These are phyloP conservation scores for Sebastes diploproa DNA, from an alignment of 2,797 vertebrate species.

Conservation along the genomic window DNA sequence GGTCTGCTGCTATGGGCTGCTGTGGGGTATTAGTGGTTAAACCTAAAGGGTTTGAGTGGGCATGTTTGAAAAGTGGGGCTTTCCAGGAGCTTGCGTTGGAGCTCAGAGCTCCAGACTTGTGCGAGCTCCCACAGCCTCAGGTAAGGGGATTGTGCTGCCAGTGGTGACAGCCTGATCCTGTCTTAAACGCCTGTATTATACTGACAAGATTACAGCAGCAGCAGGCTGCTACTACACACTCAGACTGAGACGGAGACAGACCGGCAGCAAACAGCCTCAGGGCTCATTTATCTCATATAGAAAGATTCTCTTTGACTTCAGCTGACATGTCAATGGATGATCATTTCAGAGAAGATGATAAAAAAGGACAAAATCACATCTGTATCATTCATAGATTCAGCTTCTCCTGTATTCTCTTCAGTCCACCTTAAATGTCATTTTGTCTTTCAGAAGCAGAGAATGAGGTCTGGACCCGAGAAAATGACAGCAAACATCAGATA, in stretches of 20 bases:
- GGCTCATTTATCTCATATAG: conserved; percentile 67
- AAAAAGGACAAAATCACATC: conserved; percentile 47
- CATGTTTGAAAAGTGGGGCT: conserved; percentile 74
- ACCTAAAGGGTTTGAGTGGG: conserved; percentile 70
- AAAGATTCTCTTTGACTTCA: conserved; percentile 65
- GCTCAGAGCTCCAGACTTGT: conserved; percentile 65
- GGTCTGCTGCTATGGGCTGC: conserved; percentile 27
- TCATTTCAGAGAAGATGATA: conserved; percentile 54
- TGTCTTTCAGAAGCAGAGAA: conserved; percentile 21
- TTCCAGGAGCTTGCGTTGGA: conserved; percentile 64
- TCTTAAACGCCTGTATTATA: conserved; percentile 74
- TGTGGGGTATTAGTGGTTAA: conserved; percentile 59
- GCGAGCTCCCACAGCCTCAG: conserved; percentile 70
- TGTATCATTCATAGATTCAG: conserved; percentile 36
- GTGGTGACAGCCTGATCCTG: conserved; percentile 77
- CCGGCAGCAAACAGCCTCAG: conserved; percentile 52
- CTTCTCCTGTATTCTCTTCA: conserved; percentile 33
- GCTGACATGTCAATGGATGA: conserved; percentile 52
- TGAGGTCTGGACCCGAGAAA: not conserved
- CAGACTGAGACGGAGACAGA: conserved; percentile 45
- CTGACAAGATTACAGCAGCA: conserved; percentile 72
- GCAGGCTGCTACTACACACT: conserved; percentile 34
- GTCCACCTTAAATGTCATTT: conserved; percentile 40
- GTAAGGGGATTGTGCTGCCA: conserved; percentile 78
- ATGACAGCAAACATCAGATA: not conserved